These are phyloP conservation scores for Eupithecia insigniata DNA, from an alignment of 2,888 invertebrate genomes.

Conservation along the genomic window DNA sequence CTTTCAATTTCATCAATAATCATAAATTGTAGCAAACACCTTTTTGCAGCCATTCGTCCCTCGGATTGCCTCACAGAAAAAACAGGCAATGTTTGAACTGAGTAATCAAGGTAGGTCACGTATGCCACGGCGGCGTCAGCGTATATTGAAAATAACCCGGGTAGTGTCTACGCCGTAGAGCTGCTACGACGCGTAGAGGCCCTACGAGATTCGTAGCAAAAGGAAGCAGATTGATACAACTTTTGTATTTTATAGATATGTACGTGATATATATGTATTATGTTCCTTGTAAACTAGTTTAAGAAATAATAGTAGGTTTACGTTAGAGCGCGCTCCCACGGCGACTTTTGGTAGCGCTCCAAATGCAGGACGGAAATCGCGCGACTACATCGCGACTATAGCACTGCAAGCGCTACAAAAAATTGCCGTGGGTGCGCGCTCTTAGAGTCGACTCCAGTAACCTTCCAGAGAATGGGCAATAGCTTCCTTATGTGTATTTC, in stretches of 20 bases:
- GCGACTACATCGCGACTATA: no score
- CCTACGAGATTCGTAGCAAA: neutral
- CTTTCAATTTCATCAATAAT: neutral
- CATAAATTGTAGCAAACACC: neutral
- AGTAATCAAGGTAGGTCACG: slow-evolving; percentile 6
- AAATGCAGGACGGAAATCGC: no score
- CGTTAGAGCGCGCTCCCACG: no score
- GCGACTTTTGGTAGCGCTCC: no score
- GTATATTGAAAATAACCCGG: neutral
- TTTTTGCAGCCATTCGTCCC: neutral
- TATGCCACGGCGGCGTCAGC: neutral
- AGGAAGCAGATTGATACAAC: neutral
- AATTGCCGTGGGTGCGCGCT: no score
- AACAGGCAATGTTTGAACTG: slow-evolving; percentile 8
- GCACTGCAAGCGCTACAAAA: no score
- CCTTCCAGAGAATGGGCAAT: no score
- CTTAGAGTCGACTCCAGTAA: no score
- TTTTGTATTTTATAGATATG: no score
- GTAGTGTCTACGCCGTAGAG: slow-evolving; percentile 6
- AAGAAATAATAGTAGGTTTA: neutral
- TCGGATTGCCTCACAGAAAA: neutral
- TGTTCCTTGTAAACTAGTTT: neutral
- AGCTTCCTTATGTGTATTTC: no score
- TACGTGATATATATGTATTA: neutral
- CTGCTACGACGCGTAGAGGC: slow-evolving; percentile 3